Evolutionary conservation across 92 coral and sea anemone species (phyloP), one percentile per base, ranked within the genome.

Genomic region (Actinostola sp.): DNA sequence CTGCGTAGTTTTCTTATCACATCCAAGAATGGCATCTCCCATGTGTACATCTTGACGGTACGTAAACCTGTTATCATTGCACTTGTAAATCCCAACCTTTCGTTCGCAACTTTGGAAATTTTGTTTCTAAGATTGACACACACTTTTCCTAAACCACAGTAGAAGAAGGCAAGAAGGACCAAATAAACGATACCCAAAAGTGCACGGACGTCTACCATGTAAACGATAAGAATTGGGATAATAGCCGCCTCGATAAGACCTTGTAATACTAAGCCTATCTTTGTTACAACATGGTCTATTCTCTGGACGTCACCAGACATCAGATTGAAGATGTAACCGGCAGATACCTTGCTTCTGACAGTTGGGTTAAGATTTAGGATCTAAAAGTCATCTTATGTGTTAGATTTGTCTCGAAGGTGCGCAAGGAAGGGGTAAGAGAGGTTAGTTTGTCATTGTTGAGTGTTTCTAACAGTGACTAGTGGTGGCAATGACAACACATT

Each of bases 241-340:
- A 59, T 27, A 13, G 35, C 54, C 14, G 67, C 63, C 39, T 77
- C 83, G 33, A 77, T 67, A 26, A 67, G 29, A 4, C 75, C 75
- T 59, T 77, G 83, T 8, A 66, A 24, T 32, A 77, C 44, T 10
- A 66, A 69, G 7, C 53, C 67, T 13, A 77, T 66, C 36, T 77
- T 67, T 25, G 52, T 41, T 30, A 60, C 83, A 0, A 77, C 75
- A 32, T 67, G 83, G 70, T 77, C 83, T 44, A 77, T 67, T 64
- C 83, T 62, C 49, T 77, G 83, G 5, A 67, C 83, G 43, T 77
- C 83, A 27, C 76, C 76, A 44, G 83, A 67, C 56, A 77, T 68
- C 48, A 77, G 83, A 33, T 66, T 66, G 45, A 77, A 38, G 31
- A 77, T 77, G 60, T 77, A 68, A 44, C 83, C 83, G n/a, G 83